These are phyloP conservation scores for Lepus europaeus DNA, from an alignment of 2,113 vertebrate species.

Conservation along the genomic window DNA sequence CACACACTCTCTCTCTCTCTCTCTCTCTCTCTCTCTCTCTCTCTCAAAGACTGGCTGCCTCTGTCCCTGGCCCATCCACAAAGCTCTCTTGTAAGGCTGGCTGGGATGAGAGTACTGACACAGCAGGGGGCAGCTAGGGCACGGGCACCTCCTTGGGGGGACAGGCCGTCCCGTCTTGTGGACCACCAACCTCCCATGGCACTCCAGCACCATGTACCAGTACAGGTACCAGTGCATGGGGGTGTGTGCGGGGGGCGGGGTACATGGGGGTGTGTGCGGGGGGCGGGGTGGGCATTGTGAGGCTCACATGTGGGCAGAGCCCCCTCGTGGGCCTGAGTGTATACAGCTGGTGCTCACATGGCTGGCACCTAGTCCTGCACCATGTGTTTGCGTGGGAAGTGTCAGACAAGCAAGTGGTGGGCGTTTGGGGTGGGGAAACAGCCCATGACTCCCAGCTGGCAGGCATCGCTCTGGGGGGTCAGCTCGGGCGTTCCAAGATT, in stretches of 20 bases:
- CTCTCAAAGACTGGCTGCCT: not conserved
- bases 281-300: rapidly evolving
- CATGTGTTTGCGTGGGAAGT: not conserved
- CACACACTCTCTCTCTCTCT: not conserved
- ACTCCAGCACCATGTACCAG: no score
- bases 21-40: not conserved
- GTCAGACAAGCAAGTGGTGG: no score
- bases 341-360: not conserved
- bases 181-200: no score
- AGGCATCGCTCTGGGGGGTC: no score
- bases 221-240: no score
- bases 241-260: rapidly evolving
- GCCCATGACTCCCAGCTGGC: not conserved
- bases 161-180: not conserved
- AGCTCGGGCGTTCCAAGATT: no score
- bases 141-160: not conserved
- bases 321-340: not conserved
- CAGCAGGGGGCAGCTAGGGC: not conserved
- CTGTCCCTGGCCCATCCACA: not conserved
- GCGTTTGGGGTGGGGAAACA: no score
- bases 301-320: rapidly evolving
- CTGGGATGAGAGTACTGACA: not conserved
- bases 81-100: conserved; percentile 54
- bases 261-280: no score
- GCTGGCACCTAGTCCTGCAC: not conserved